Percentiles rank a stretch among this genome's conserved stretches.
These are phyloP conservation scores for Acipenser oxyrinchus DNA, from an alignment of 2,797 vertebrate species.

Conservation along the genomic window DNA sequence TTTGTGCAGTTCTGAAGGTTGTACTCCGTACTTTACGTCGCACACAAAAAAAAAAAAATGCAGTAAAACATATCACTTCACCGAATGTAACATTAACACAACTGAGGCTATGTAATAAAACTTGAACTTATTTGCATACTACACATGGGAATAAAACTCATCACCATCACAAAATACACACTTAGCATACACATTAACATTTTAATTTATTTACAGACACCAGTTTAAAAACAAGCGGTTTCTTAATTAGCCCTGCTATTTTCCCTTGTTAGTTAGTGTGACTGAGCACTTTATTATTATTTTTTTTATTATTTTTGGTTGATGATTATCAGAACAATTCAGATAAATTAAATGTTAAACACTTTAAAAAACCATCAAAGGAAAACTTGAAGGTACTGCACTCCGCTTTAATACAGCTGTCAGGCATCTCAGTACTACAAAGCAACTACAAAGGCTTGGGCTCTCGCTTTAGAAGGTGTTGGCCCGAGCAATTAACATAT, in stretches of 20 bases:
- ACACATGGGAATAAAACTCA: background rate
- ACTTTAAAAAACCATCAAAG: background rate
- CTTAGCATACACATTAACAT: constrained; percentile 1
- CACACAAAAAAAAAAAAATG: background rate
- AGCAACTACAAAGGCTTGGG: too few species aligned
- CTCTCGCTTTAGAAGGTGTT: too few species aligned
- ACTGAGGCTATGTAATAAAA: background rate
- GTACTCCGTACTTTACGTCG: too few species aligned
- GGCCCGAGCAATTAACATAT: too few species aligned
- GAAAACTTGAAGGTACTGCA: background rate
- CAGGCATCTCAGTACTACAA: too few species aligned
- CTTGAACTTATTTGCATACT: background rate
- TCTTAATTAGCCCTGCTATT: too few species aligned
- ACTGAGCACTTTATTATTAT: too few species aligned
- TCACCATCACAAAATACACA: constrained; percentile 4
- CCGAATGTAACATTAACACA: background rate
- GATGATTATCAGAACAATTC: constrained; percentile 1
- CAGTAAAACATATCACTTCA: constrained; percentile 5
- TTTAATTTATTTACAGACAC: constrained; percentile 16
- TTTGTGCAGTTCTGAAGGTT: too few species aligned
- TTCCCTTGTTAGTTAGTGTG: too few species aligned
- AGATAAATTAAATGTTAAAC: background rate
- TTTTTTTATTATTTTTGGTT: too few species aligned
- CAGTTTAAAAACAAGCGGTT: background rate
- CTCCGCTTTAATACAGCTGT: too few species aligned